These are phyloP conservation scores for Meghimatium bilineatum DNA, from an alignment of 2,888 invertebrate species.

Conservation along the genomic window DNA sequence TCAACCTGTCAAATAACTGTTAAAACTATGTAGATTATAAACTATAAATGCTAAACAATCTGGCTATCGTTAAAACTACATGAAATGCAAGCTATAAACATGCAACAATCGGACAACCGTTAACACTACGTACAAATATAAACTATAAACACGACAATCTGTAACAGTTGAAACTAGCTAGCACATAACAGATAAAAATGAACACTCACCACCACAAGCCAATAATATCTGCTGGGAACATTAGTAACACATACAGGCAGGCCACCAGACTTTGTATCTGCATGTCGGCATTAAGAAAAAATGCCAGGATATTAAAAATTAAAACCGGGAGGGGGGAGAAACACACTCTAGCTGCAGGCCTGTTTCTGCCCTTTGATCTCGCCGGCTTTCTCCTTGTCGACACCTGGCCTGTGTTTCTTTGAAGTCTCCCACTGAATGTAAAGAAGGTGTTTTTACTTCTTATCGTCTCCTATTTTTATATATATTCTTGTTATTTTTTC, in stretches of 20 bases:
- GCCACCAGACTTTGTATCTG: constrained; percentile 86
- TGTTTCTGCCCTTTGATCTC: constrained; percentile 25
- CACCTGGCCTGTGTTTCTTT: constrained; percentile 14
- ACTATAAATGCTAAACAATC: too few species aligned
- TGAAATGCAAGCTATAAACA: background rate
- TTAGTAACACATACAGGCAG: constrained; percentile 89
- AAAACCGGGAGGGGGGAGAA: background rate
- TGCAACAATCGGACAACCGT: too few species aligned
- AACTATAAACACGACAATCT: too few species aligned
- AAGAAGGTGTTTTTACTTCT: background rate
- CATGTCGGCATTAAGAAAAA: constrained; percentile 58
- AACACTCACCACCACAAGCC: constrained; percentile 90
- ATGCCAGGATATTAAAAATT: background rate
- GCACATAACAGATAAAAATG: background rate
- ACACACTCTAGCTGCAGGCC: background rate
- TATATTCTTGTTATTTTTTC: background rate
- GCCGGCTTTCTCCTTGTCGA: background rate
- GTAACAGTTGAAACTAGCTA: background rate
- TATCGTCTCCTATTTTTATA: background rate
- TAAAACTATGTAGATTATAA: too few species aligned
- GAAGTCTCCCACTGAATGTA: background rate
- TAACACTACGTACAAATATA: too few species aligned
- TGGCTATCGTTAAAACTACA: too few species aligned
- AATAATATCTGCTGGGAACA: constrained; percentile 87
- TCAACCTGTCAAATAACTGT: too few species aligned